Percentiles rank a stretch among this genome's conserved stretches.
Conservation (phyloP, 2,113 vertebrate species). For the Syngnathoides biaculeatus region DNA sequence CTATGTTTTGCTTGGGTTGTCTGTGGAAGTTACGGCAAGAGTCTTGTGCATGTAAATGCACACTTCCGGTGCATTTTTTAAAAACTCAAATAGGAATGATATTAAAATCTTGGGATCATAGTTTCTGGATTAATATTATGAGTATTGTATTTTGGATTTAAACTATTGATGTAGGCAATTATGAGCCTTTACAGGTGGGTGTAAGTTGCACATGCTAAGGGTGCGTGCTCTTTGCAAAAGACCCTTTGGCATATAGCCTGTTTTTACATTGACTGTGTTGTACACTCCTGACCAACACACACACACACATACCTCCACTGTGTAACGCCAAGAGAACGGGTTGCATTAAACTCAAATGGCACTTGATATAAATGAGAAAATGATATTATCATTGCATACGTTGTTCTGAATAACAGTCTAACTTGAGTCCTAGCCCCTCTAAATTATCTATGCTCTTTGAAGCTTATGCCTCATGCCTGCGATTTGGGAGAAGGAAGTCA, state of each 20-base stretch:
- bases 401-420: conserved; percentile 52
- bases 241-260: neutral
- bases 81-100: too few species aligned
- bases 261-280: neutral
- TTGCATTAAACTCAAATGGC: conserved; percentile 31
- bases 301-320: neutral
- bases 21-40: too few species aligned
- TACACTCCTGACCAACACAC: too few species aligned
- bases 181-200: too few species aligned
- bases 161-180: too few species aligned
- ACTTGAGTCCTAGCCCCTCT: conserved; percentile 26
- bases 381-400: conserved; percentile 46
- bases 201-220: neutral
- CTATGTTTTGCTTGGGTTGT: too few species aligned
- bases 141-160: too few species aligned
- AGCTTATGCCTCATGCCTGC: conserved; percentile 54
- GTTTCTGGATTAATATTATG: too few species aligned
- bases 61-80: too few species aligned
- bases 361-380: conserved; percentile 20
- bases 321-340: neutral
- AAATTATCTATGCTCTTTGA: conserved; percentile 74
- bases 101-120: too few species aligned
- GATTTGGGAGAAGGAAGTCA: conserved; percentile 37
- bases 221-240: neutral
- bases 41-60: too few species aligned